Conservation (phyloP, 1,140 invertebrate genomes). For the Sitobion miscanthi region DNA sequence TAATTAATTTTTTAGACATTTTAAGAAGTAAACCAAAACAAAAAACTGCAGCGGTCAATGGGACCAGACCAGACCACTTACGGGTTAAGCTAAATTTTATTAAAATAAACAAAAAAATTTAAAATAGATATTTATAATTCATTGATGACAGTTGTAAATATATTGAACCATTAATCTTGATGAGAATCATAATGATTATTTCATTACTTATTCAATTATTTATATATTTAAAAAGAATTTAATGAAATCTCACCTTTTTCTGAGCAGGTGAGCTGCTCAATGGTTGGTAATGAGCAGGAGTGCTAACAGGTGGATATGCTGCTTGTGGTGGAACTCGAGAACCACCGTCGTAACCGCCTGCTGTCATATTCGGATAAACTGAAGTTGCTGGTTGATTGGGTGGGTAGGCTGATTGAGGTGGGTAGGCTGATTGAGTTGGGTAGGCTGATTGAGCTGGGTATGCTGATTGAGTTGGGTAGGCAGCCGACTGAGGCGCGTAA, state of each 20-base stretch:
- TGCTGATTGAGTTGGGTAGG: constrained; percentile 53
- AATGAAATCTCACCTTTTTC: constrained; percentile 48
- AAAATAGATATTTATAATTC: background rate
- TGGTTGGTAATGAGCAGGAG: constrained; percentile 56
- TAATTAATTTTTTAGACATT: too few species aligned
- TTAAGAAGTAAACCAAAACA: too few species aligned
- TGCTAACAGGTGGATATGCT: constrained; percentile 51
- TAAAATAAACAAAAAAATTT: background rate
- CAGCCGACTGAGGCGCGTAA: constrained; percentile 56
- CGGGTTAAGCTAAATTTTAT: too few species aligned
- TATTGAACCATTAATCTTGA: background rate
- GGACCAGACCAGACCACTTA: too few species aligned
- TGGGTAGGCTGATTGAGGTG: constrained; percentile 55
- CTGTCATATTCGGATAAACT: constrained; percentile 57
- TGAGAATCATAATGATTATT: background rate
- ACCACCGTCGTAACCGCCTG: constrained; percentile 42
- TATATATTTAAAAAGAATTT: constrained; percentile 27
- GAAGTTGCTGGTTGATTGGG: constrained; percentile 13
- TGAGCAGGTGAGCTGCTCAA: constrained; percentile 32
- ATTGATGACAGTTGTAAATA: background rate
- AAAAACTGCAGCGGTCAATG: too few species aligned
- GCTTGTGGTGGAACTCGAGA: constrained; percentile 47
- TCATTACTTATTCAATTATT: background rate
- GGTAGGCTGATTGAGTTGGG: constrained; percentile 43
- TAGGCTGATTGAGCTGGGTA: constrained; percentile 56